Percentiles rank a stretch among this genome's conserved stretches.
Evolutionary conservation across 2,888 invertebrate genomes (phyloP).

Genomic region (Caenorhabditis sp.): DNA sequence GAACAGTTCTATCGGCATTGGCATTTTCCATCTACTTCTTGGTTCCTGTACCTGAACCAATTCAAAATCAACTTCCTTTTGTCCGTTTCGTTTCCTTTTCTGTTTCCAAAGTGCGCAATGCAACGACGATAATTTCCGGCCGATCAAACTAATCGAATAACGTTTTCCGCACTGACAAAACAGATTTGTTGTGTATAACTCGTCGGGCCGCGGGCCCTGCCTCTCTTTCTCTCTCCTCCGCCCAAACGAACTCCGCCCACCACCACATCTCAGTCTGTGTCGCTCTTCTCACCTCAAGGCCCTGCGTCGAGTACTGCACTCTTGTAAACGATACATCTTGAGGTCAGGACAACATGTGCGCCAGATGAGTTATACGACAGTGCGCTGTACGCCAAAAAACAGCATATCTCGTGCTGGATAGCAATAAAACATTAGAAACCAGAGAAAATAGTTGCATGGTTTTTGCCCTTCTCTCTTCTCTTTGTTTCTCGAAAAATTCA

Average conservation of each 20-base stretch:
- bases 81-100: slow-evolving; percentile 14
- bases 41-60: slow-evolving; percentile 25
- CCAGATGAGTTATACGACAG: slow-evolving; percentile 31
- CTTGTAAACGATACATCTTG: slow-evolving; percentile 48
- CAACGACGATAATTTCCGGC: slow-evolving; percentile 47
- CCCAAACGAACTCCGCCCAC: slow-evolving; percentile 54
- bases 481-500: neutral
- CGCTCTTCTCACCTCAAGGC: slow-evolving; percentile 52
- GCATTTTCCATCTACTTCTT: too few species aligned
- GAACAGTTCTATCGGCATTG: too few species aligned
- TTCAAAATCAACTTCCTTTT: slow-evolving; percentile 19
- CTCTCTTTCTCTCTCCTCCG: slow-evolving; percentile 21
- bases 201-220: slow-evolving; percentile 13
- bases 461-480: slow-evolving; percentile 1
- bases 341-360: slow-evolving; percentile 43
- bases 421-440: slow-evolving; percentile 47
- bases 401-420: slow-evolving; percentile 33
- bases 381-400: slow-evolving; percentile 3
- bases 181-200: slow-evolving; percentile 62
- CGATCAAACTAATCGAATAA: slow-evolving; percentile 62
- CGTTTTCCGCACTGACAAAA: slow-evolving; percentile 56
- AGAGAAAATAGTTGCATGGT: slow-evolving; percentile 26
- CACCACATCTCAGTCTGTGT: slow-evolving; percentile 55
- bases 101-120: slow-evolving; percentile 37
- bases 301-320: slow-evolving; percentile 32